phyloP scores from a whole-genome alignment of 2,113 vertebrate genomes.

The Thalassoma bifasciatum region DNA sequence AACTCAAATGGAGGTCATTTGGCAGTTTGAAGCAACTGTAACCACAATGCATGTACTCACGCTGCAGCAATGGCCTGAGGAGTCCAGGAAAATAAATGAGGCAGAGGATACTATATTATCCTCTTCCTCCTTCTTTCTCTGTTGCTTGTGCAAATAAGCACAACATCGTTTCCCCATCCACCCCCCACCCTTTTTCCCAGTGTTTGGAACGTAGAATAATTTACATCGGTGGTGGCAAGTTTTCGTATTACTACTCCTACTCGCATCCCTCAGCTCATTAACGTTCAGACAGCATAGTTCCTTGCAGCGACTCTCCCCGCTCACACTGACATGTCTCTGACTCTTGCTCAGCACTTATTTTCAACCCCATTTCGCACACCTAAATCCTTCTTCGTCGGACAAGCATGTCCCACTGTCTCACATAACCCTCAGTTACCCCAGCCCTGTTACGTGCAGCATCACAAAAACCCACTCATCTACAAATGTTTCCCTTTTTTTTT shows the following conservation, averaged over 20 bases:
- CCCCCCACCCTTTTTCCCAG: neutral
- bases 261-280: constrained; percentile 44
- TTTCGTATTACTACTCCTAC: constrained; percentile 36
- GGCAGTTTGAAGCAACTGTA: constrained; percentile 49
- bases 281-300: constrained; percentile 20
- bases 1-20: constrained; percentile 72
- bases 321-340: constrained; percentile 12
- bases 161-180: constrained; percentile 6
- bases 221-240: constrained; percentile 33
- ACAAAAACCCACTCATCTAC: constrained; percentile 39
- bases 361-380: constrained; percentile 31
- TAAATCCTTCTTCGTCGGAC: constrained; percentile 10
- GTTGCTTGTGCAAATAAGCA: constrained; percentile 28
- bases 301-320: neutral
- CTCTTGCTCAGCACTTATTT: constrained; percentile 37
- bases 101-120: constrained; percentile 26
- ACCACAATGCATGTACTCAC: constrained; percentile 56
- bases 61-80: constrained; percentile 47
- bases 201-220: constrained; percentile 29
- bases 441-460: neutral
- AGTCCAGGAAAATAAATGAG: constrained; percentile 45
- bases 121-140: constrained; percentile 6
- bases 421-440: constrained; percentile 39
- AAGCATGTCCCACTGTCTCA: constrained; percentile 25
- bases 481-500: constrained; percentile 46